Evolutionary conservation across 1,140 invertebrate genomes (phyloP).

Genomic region (Pogonomyrmex barbatus): DNA sequence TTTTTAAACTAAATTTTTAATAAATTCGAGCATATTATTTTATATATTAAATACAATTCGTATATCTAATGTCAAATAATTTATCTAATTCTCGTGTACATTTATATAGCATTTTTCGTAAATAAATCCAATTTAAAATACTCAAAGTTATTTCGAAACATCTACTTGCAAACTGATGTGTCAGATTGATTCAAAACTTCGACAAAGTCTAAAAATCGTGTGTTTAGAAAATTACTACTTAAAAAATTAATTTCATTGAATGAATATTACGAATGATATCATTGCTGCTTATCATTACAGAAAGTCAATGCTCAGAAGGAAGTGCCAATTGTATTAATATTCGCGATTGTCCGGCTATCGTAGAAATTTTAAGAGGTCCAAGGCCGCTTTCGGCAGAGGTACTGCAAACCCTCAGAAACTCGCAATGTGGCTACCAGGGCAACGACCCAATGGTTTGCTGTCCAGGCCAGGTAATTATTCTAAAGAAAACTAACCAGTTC

Average conservation of each 20-base stretch:
- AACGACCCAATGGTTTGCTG: conserved; percentile 87
- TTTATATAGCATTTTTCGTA: background rate
- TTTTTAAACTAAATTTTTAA: background rate
- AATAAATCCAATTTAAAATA: background rate
- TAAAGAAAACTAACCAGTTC: background rate
- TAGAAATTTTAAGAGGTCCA: conserved; percentile 79
- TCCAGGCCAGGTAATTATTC: conserved; percentile 65
- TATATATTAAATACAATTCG: background rate
- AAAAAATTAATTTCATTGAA: background rate
- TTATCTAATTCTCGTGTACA: background rate
- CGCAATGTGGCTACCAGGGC: conserved; percentile 87
- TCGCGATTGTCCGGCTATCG: conserved; percentile 73
- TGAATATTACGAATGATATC: background rate
- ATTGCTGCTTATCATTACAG: conserved; percentile 44
- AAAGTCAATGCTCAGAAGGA: conserved; percentile 69
- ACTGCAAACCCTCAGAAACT: conserved; percentile 80
- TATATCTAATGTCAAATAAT: background rate
- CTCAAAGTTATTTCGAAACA: background rate
- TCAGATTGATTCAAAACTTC: background rate
- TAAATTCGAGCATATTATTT: background rate
- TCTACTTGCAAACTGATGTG: background rate
- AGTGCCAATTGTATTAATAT: conserved; percentile 77
- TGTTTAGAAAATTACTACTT: background rate
- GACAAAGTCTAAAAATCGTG: background rate
- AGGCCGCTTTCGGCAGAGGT: conserved; percentile 79